Base-by-base conservation (phyloP, 1,140 invertebrate genomes). In the Archegozetes longisetosus region DNA sequence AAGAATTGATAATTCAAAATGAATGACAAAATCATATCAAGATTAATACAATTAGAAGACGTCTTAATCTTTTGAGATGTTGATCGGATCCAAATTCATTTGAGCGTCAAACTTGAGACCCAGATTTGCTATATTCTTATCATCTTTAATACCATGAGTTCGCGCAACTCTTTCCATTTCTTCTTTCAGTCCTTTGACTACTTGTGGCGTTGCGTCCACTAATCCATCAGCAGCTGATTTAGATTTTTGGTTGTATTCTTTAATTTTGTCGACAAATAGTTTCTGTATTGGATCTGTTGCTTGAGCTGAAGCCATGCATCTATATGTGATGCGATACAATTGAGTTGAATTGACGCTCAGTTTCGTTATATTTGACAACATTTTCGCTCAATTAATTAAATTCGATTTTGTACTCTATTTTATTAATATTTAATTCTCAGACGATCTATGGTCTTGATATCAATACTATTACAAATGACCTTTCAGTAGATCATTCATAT, bases 261-360 rank as follows among this genome's bases (percentile, higher is more conserved):
- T 79, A 63, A 95, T 81, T 81, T 94, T 94, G 58, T 94, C 86
- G 32, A 94, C 66, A 71, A 96, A 96, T 25, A 95, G 71, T 73
- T 94, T 84, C 70, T 95, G 91, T 69, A 96, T 91, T 6, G 90
- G 89, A 72, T 95, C 91, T 3, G 76, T 74, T 4, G 80, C 60
- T 6, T 17, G 13, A n/a, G 61, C 55, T n/a, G 61, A 25, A 3
- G 61, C 24, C 17, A 56, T 9, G 3, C n/a, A 32, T 51, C 46
- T 13, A 49, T 32, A 24, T 6, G 6, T 40, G 32, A 9, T 40
- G 6, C 32, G 32, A 17, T 40, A 40, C 6, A 40, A 9, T 6
- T 6, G 32, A 40, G 32, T 17, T 9, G 17, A 40, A 9, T 6
- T 9, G 6, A 17, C 6, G 17, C 32, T 40, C 32, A 40, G 17